A percentile compares a stretch with the other conserved stretches of the same genome.
Conservation (phyloP, 2,888 invertebrate species). For the Petrolisthes cinctipes region DNA sequence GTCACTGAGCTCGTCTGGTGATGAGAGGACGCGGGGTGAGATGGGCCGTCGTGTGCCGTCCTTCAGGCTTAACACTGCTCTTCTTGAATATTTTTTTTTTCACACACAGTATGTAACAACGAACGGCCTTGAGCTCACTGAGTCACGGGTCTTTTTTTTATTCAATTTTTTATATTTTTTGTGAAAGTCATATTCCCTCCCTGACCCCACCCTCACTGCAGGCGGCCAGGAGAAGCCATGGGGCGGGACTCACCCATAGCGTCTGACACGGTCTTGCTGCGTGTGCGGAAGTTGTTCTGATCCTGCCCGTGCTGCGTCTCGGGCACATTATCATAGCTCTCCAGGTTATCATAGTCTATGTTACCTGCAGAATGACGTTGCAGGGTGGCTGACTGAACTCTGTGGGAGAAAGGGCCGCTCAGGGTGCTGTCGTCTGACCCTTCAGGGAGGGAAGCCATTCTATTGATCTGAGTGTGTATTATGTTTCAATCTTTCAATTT, state of each 20-base stretch:
- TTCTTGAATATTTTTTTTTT: conserved; percentile 39
- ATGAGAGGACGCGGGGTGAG: conserved; percentile 48
- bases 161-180: not conserved
- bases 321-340: conserved; percentile 69
- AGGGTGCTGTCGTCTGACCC: conserved; percentile 47
- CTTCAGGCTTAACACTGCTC: conserved; percentile 51
- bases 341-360: conserved; percentile 85
- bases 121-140: conserved; percentile 55
- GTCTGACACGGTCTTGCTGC: conserved; percentile 93
- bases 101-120: conserved; percentile 52
- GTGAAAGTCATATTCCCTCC: conserved; percentile 52
- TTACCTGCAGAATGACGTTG: conserved; percentile 73
- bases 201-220: conserved; percentile 52
- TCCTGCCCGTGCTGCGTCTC: conserved; percentile 62
- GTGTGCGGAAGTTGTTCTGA: conserved; percentile 76
- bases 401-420: conserved; percentile 50
- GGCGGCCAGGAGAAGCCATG: conserved; percentile 50
- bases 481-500: not conserved
- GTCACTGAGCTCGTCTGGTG: conserved; percentile 65
- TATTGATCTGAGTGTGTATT: conserved; percentile 4
- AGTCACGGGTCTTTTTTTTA: conserved; percentile 51
- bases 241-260: conserved; percentile 76
- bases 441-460: conserved; percentile 40
- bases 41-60: conserved; percentile 50
- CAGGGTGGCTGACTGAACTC: conserved; percentile 62